These are phyloP conservation scores for Chaenogobius annularis DNA, from an alignment of 2,113 vertebrate species.

Conservation along the genomic window DNA sequence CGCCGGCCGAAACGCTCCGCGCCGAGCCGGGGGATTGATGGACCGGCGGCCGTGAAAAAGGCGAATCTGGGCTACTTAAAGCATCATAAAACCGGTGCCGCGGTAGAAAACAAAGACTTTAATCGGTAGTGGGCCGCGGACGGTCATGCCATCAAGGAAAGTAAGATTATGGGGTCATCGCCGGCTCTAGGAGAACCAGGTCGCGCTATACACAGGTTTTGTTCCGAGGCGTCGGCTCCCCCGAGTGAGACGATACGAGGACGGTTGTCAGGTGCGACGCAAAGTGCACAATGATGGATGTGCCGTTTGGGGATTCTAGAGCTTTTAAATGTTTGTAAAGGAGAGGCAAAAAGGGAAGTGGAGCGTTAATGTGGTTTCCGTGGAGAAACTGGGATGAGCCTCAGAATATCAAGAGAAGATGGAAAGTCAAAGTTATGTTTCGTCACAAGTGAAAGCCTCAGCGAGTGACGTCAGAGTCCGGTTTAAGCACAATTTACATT, in stretches of 20 bases:
- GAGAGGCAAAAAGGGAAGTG: no score
- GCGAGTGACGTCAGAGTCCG: no score
- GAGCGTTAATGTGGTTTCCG: no score
- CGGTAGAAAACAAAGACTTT: constrained; percentile 70
- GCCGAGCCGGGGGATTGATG: constrained; percentile 16
- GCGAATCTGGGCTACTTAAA: constrained; percentile 66
- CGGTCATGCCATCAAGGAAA: constrained; percentile 50
- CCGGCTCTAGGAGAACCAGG: constrained; percentile 28
- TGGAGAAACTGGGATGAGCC: no score
- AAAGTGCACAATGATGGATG: background rate
- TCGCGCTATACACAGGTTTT: constrained; percentile 20
- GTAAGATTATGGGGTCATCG: constrained; percentile 38
- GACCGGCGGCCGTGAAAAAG: constrained; percentile 42
- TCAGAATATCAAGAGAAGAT: no score
- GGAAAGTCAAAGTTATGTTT: no score
- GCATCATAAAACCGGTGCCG: constrained; percentile 63
- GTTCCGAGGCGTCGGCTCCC: constrained; percentile 2
- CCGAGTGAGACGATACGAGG: background rate
- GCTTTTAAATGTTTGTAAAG: no score
- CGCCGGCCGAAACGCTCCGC: constrained; percentile 26
- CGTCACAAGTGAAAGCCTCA: no score
- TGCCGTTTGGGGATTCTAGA: no score
- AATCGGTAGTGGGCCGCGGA: constrained; percentile 52
- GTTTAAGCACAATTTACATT: no score
- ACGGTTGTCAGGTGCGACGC: background rate